These are phyloP conservation scores for Leptosomus discolor DNA, from an alignment of 2,113 vertebrate species.

Conservation along the genomic window DNA sequence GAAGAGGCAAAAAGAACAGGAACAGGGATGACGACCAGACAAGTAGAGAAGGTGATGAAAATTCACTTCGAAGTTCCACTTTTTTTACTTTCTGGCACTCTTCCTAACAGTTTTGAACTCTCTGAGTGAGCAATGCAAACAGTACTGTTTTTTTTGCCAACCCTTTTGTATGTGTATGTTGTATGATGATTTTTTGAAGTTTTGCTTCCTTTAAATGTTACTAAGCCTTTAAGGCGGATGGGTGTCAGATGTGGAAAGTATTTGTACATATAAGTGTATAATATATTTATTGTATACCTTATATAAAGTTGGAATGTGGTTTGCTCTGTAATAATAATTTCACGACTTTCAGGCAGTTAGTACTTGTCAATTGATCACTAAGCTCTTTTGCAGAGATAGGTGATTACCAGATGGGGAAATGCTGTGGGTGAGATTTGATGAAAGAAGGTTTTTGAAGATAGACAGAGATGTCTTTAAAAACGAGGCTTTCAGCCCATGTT, in stretches of 20 bases:
- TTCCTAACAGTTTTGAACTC: background rate
- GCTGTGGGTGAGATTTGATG: background rate
- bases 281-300: background rate
- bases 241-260: background rate
- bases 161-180: background rate
- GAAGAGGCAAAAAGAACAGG: background rate
- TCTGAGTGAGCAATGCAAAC: background rate
- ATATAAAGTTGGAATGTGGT: background rate
- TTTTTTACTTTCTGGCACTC: background rate
- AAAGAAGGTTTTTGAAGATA: background rate
- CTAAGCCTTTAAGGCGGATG: background rate
- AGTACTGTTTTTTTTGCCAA: accelerated
- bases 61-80: background rate
- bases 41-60: background rate
- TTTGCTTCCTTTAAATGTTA: background rate
- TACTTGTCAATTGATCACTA: background rate
- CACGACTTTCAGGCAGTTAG: background rate
- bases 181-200: background rate
- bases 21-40: background rate
- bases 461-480: background rate
- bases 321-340: background rate
- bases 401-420: background rate
- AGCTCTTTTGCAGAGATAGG: background rate
- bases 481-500: background rate
- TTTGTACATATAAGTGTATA: background rate